phyloP scores from a whole-genome alignment of 1,140 invertebrate species.

The Ericerus pela region DNA sequence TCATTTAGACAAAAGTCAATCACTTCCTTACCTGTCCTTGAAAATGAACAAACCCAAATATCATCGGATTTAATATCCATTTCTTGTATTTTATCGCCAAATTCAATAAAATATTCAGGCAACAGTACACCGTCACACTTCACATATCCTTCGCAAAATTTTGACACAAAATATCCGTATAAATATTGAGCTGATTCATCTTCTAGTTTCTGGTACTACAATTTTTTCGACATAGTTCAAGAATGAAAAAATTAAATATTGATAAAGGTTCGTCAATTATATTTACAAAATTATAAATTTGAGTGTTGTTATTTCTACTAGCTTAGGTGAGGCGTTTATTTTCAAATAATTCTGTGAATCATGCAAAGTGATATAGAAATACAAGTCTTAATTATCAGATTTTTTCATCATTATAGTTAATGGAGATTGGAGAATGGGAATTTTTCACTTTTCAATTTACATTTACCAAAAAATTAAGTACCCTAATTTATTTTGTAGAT shows the following conservation, averaged over 20 bases:
- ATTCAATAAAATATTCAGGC: slow-evolving; percentile 23
- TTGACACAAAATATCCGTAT: background rate
- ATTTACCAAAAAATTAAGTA: too few species aligned
- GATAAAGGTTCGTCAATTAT: background rate
- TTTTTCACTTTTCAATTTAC: too few species aligned
- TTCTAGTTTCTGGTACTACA: background rate
- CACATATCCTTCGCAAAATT: slow-evolving; percentile 8
- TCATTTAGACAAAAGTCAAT: too few species aligned
- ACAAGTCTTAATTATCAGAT: too few species aligned
- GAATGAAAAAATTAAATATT: background rate
- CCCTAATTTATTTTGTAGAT: too few species aligned
- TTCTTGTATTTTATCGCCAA: slow-evolving; percentile 25
- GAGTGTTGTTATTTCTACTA: background rate
- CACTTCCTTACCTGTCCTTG: slow-evolving; percentile 35
- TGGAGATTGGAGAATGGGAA: too few species aligned
- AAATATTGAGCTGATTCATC: background rate
- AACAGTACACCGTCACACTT: slow-evolving; percentile 18
- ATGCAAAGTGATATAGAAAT: background rate
- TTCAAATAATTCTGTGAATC: background rate
- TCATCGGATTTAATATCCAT: slow-evolving; percentile 30
- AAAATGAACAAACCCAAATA: slow-evolving; percentile 32
- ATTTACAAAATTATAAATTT: background rate
- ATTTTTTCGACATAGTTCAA: background rate
- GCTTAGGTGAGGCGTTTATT: background rate
- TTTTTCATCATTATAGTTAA: too few species aligned